Evolutionary conservation across 2,797 vertebrate genomes (phyloP).

Genomic region (Hypotaenidia okinawae): DNA sequence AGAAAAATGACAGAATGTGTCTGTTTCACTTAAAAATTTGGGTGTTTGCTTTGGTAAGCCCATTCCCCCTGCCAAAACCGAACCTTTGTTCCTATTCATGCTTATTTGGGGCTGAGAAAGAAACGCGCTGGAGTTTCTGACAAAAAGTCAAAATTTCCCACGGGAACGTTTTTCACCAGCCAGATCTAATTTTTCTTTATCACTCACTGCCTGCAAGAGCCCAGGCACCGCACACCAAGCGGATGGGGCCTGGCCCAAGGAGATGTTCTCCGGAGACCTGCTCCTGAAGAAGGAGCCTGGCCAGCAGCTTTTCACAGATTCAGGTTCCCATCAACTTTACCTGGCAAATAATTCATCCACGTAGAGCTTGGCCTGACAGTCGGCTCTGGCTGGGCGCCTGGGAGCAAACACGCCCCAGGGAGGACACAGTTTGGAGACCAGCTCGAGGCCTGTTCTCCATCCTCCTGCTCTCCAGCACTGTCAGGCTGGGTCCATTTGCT

Average conservation of each 20-base stretch:
- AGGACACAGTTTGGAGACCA: constrained; percentile 23
- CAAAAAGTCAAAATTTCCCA: constrained; percentile 66
- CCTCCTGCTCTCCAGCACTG: background rate
- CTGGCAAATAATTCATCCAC: constrained; percentile 27
- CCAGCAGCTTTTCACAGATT: background rate
- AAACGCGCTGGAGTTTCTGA: constrained; percentile 13
- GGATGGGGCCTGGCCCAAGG: background rate
- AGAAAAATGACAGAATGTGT: background rate
- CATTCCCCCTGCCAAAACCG: background rate
- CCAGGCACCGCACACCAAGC: rapidly evolving
- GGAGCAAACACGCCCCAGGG: background rate
- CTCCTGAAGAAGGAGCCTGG: background rate
- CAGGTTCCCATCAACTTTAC: constrained; percentile 28
- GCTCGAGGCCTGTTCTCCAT: constrained; percentile 51
- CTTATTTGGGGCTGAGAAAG: constrained; percentile 17
- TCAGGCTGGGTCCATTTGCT: background rate
- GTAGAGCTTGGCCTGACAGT: constrained; percentile 22
- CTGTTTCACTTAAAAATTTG: constrained; percentile 31
- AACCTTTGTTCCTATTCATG: constrained; percentile 66
- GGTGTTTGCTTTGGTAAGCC: constrained; percentile 17
- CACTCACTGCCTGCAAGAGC: background rate
- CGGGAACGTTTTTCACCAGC: background rate
- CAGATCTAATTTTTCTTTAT: constrained; percentile 33
- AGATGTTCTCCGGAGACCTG: background rate
- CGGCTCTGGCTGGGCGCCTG: background rate